Conservation (phyloP, 2,797 vertebrate genomes). For the Rhinogobio ventralis region DNA sequence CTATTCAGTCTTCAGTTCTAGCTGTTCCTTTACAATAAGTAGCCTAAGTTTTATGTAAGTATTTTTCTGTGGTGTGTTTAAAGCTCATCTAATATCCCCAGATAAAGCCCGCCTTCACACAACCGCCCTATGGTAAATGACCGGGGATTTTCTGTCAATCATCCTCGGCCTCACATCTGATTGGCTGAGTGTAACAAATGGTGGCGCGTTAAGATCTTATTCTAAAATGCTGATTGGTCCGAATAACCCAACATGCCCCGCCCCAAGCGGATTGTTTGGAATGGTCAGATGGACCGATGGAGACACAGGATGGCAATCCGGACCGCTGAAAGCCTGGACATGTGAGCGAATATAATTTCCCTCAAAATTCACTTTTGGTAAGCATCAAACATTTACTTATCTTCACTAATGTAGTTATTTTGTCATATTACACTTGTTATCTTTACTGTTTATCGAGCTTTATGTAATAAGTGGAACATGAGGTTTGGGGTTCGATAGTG, state of each 20-base stretch:
- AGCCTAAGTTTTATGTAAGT: neutral
- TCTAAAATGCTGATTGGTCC: constrained; percentile 65
- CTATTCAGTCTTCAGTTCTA: neutral
- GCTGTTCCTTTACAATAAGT: neutral
- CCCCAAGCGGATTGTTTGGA: constrained; percentile 69
- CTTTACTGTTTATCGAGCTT: constrained; percentile 28
- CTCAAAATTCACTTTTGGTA: constrained; percentile 73
- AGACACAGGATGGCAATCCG: constrained; percentile 76
- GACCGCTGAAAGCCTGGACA: constrained; percentile 75
- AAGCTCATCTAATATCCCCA: constrained; percentile 7
- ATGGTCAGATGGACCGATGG: constrained; percentile 73
- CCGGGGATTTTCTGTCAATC: constrained; percentile 63
- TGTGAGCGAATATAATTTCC: constrained; percentile 73
- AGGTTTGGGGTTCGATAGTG: constrained; percentile 8
- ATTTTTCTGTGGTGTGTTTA: constrained; percentile 20
- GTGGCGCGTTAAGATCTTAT: constrained; percentile 54
- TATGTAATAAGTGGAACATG: constrained; percentile 26
- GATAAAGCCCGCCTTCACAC: constrained; percentile 63
- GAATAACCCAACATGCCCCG: constrained; percentile 46
- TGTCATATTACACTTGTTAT: constrained; percentile 23
- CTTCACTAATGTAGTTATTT: neutral
- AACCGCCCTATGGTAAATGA: constrained; percentile 10
- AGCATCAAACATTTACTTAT: constrained; percentile 49
- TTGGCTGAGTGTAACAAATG: constrained; percentile 58
- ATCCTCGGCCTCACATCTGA: neutral